These are phyloP conservation scores for Sarcoramphus papa DNA, from an alignment of 2,797 vertebrate genomes.

Conservation along the genomic window DNA sequence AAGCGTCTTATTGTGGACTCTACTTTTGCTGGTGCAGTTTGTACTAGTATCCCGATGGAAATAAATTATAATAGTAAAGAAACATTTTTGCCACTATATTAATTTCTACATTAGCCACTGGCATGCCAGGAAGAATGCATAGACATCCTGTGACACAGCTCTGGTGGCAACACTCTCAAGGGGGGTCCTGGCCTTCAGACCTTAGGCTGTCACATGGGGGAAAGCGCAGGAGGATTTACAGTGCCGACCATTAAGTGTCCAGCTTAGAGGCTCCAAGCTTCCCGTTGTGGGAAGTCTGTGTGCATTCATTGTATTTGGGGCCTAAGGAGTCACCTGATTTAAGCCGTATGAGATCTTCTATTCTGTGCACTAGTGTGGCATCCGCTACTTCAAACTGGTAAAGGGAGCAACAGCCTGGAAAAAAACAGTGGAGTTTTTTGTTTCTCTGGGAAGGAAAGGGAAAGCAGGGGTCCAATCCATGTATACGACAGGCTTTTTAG, in stretches of 20 bases:
- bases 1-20: neutral
- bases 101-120: neutral
- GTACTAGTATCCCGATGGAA: neutral
- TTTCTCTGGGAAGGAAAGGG: neutral
- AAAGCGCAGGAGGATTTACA: neutral
- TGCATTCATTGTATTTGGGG: neutral
- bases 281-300: neutral
- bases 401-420: neutral
- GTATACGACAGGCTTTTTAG: neutral
- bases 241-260: neutral
- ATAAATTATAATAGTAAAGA: neutral
- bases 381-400: neutral
- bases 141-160: neutral
- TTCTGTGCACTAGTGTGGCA: neutral
- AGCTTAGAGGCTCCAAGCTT: neutral
- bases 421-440: neutral
- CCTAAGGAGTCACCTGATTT: neutral
- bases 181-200: neutral
- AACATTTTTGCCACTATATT: neutral
- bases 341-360: neutral
- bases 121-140: neutral
- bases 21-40: neutral
- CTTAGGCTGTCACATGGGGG: neutral
- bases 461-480: neutral
- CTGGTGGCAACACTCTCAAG: neutral